phyloP scores from a whole-genome alignment of 2,888 invertebrate genomes.

The Cataglyphis altisquamis region DNA sequence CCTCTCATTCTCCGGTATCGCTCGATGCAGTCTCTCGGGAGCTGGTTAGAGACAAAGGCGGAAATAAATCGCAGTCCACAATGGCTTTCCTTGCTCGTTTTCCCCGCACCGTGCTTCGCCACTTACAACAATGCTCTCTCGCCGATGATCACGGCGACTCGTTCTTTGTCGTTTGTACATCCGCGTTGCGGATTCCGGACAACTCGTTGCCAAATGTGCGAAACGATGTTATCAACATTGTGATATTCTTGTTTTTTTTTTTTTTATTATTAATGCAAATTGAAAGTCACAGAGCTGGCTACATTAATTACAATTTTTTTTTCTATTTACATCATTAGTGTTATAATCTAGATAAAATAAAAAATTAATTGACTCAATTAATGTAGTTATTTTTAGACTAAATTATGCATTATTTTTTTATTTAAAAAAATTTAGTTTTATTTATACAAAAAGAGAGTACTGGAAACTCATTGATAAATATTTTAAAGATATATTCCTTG shows the following conservation, averaged over 20 bases:
- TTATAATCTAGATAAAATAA: background rate
- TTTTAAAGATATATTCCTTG: background rate
- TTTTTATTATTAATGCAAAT: background rate
- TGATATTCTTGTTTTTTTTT: background rate
- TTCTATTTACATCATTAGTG: background rate
- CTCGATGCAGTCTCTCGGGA: slow-evolving; percentile 69
- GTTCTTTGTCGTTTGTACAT: slow-evolving; percentile 18
- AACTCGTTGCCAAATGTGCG: background rate
- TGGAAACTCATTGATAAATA: background rate
- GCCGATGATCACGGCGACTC: slow-evolving; percentile 60
- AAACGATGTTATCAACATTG: background rate
- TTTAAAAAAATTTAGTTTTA: no score
- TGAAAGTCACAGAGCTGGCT: background rate
- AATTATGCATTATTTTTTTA: background rate
- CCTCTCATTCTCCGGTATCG: slow-evolving; percentile 74
- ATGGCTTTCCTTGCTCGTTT: slow-evolving; percentile 64
- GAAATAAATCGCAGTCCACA: slow-evolving; percentile 74
- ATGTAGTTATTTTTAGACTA: background rate
- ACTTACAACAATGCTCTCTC: slow-evolving; percentile 65
- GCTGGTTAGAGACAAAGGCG: slow-evolving; percentile 77
- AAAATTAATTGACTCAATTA: background rate
- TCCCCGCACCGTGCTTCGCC: slow-evolving; percentile 43
- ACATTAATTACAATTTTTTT: background rate
- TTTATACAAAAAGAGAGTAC: background rate
- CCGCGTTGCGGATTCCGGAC: background rate